Evolutionary conservation across 2,888 invertebrate species (phyloP).

Genomic region (Drosophila nigricruria): DNA sequence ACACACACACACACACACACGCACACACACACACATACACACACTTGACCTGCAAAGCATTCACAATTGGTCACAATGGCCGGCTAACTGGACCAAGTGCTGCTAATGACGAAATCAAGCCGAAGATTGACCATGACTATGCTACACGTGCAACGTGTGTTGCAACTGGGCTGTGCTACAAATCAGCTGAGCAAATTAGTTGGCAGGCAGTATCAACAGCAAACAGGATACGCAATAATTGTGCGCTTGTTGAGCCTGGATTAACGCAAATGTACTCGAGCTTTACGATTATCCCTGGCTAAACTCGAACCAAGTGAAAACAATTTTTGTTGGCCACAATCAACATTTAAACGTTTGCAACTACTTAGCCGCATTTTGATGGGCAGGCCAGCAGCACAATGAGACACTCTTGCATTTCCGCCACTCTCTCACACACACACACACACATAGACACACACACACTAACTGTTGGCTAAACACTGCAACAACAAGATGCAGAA

Average conservation of each 20-base stretch:
- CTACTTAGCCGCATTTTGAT: constrained; percentile 67
- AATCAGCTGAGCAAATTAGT: constrained; percentile 32
- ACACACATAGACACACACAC: constrained; percentile 23
- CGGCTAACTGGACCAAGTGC: constrained; percentile 28
- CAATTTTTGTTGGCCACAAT: constrained; percentile 58
- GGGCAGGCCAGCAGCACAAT: constrained; percentile 56
- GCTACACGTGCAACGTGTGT: neutral
- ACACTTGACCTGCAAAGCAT: constrained; percentile 67
- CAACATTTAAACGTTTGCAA: constrained; percentile 69
- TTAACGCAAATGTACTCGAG: constrained; percentile 1
- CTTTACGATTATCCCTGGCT: neutral
- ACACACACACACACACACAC: neutral
- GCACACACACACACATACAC: neutral
- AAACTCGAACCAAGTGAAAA: constrained; percentile 25
- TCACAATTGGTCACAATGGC: constrained; percentile 62
- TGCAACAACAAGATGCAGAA: constrained; percentile 43
- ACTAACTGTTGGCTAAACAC: constrained; percentile 68
- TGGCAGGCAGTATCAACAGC: constrained; percentile 6
- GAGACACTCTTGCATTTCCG: constrained; percentile 75
- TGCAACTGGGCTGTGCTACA: constrained; percentile 2
- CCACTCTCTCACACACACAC: constrained; percentile 47
- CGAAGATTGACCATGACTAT: constrained; percentile 20
- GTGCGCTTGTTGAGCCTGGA: constrained; percentile 4
- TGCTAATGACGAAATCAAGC: constrained; percentile 52
- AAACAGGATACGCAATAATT: constrained; percentile 23